Base-by-base conservation (phyloP, 2,113 vertebrate genomes). In the Astatotilapia flaviijosephi region DNA sequence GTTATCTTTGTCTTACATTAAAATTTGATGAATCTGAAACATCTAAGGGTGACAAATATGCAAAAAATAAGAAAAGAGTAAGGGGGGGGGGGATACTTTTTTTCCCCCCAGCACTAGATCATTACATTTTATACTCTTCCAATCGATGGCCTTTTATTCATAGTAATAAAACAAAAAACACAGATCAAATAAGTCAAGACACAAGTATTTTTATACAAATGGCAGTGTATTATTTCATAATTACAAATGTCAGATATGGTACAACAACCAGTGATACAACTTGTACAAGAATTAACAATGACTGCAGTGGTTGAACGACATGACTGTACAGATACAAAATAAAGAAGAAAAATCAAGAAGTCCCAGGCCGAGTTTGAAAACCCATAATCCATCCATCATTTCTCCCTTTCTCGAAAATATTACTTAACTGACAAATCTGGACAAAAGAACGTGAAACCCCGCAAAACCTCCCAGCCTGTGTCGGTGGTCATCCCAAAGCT, bases 181-280 rank as follows among this genome's bases (percentile, higher is more conserved):
- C 13, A 28, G 85, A 42, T 90, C 62, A 93, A 92, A 93, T 82
- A 86, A 94, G 68, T 85, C 54, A 88, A 55, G 88, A 95, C 84
- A 84, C 83, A 55, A 73, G 65, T 82, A 73, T 83, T 82, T 94
- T 95, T 96, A 95, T 96, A 96, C 93, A 96, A 86, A 94, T 77
- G 91, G 96, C 97, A 97, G 96, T 97, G 96, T 97, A 96, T 97
- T 95, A 95, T 97, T 97, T 97, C 95, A 97, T 97, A 96, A 96
- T 96, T 97, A 96, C 95, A 96, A 97, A 97, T 96, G 95, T 95
- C 93, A 94, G 94, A 94, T 96, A 96, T 96, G 96, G 89, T 96
- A 97, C 96, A 96, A 97, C 92, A 96, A 95, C 96, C 96, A 96
- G 96, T 96, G 95, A 97, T 96, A 96, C 92, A 96, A 96, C 95